These are phyloP conservation scores for Nycteola revayana DNA, from an alignment of 2,888 invertebrate genomes.

Conservation along the genomic window DNA sequence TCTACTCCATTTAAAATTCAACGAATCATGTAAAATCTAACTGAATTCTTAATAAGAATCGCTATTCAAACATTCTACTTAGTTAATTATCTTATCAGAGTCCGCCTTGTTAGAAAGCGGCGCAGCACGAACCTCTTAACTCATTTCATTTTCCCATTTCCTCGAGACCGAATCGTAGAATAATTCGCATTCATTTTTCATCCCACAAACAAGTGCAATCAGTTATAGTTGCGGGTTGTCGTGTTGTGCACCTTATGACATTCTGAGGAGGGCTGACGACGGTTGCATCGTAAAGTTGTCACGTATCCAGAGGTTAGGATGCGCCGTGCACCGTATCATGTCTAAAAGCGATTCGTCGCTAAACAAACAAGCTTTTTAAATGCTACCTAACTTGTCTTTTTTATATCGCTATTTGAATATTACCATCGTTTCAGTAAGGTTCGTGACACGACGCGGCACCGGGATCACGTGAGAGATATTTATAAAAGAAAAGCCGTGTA, in stretches of 20 bases:
- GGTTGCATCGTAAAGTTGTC: conserved; percentile 39
- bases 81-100: conserved; percentile 31
- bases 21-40: too few species aligned
- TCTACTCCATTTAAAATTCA: too few species aligned
- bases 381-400: conserved; percentile 82
- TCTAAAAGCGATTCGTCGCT: conserved; percentile 77
- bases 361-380: conserved; percentile 82
- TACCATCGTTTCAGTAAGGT: conserved; percentile 74
- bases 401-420: conserved; percentile 82
- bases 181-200: conserved; percentile 47
- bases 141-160: conserved; percentile 43
- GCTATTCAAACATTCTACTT: conserved; percentile 19
- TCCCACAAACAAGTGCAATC: conserved; percentile 35
- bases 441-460: conserved; percentile 79
- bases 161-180: conserved; percentile 45
- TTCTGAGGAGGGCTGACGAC: conserved; percentile 25
- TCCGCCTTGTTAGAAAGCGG: conserved; percentile 26
- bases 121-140: conserved; percentile 26
- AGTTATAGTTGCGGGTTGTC: conserved; percentile 21
- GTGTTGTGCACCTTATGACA: conserved; percentile 33
- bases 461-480: conserved; percentile 80
- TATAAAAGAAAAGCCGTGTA: conserved; percentile 80
- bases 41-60: too few species aligned
- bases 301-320: conserved; percentile 45
- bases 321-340: conserved; percentile 72